Conservation (phyloP, 1,140 invertebrate genomes). For the Formica exsecta region DNA sequence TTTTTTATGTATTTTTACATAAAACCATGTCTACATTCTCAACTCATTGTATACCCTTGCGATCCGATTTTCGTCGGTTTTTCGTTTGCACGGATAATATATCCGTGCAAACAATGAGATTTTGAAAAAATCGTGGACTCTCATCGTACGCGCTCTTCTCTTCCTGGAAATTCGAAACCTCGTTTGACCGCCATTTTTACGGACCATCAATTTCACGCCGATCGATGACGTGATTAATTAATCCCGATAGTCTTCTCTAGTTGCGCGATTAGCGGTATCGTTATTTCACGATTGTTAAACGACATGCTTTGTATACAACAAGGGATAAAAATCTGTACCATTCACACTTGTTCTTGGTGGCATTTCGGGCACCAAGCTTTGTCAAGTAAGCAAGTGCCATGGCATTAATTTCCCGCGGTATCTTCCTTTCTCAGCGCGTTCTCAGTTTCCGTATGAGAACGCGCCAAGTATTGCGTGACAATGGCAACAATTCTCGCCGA, state of each 20-base stretch:
- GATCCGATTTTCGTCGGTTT: neutral
- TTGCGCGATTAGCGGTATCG: neutral
- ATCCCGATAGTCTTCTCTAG: neutral
- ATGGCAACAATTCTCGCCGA: constrained; percentile 37
- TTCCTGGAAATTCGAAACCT: neutral
- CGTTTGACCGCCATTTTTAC: neutral
- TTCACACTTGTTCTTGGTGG: neutral
- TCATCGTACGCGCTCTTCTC: neutral
- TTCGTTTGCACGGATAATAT: neutral
- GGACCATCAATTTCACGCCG: neutral
- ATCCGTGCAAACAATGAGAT: neutral
- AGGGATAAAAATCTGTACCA: neutral
- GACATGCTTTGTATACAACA: neutral
- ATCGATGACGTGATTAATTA: neutral
- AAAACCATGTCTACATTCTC: constrained; percentile 70
- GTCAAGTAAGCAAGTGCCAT: neutral
- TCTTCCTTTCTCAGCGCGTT: constrained; percentile 42
- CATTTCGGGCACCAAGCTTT: neutral
- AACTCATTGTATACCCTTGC: constrained; percentile 1
- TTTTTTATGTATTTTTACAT: constrained; percentile 87
- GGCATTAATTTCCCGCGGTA: constrained; percentile 22
- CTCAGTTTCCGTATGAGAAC: constrained; percentile 48
- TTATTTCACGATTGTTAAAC: neutral
- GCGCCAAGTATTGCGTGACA: constrained; percentile 33
- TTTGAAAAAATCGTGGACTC: neutral